Percentiles rank a stretch among this genome's conserved stretches.
These are phyloP conservation scores for Pelagia noctiluca DNA, from an alignment of 30 jellyfish, hydroid and myxozoan species.

Conservation along the genomic window DNA sequence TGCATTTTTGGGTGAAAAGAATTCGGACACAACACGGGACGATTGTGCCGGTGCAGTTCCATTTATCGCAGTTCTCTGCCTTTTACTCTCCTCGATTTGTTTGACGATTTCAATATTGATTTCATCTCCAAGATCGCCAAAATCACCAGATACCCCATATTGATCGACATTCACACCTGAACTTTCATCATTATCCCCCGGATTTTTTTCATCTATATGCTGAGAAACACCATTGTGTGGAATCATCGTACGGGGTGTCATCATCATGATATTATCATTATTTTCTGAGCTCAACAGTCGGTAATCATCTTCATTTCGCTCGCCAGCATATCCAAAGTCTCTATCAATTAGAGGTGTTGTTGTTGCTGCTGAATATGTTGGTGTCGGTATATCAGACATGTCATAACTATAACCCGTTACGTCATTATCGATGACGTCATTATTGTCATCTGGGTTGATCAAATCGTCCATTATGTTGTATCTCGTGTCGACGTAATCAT, in stretches of 20 bases:
- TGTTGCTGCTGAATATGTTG: not conserved
- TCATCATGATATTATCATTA: slow-evolving; percentile 38
- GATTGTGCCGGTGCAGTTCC: not conserved
- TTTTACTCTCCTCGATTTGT: slow-evolving; percentile 36
- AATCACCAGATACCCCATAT: slow-evolving; percentile 59
- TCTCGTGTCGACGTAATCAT: slow-evolving; percentile 36
- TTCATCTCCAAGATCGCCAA: slow-evolving; percentile 64
- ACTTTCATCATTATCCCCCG: slow-evolving; percentile 10
- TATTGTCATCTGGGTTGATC: slow-evolving; percentile 51
- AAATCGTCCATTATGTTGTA: slow-evolving; percentile 44
- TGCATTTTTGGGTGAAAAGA: too few relatives aligned
- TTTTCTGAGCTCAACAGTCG: slow-evolving; percentile 20
- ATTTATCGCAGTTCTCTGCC: slow-evolving; percentile 19
- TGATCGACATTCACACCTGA: slow-evolving; percentile 38
- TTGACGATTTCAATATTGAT: slow-evolving; percentile 39
- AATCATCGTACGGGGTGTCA: slow-evolving; percentile 23
- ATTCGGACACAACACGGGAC: too few relatives aligned
- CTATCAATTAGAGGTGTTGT: not conserved
- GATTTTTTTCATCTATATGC: not conserved
- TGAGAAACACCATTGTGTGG: not conserved
- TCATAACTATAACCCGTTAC: too few relatives aligned
- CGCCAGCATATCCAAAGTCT: not conserved
- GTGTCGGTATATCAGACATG: too few relatives aligned
- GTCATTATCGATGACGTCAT: slow-evolving; percentile 30
- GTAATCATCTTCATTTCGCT: slow-evolving; percentile 2